Percentiles rank a stretch among this genome's conserved stretches.
Conservation (phyloP, 2,888 invertebrate genomes). For the Lamellibrachia satsuma region DNA sequence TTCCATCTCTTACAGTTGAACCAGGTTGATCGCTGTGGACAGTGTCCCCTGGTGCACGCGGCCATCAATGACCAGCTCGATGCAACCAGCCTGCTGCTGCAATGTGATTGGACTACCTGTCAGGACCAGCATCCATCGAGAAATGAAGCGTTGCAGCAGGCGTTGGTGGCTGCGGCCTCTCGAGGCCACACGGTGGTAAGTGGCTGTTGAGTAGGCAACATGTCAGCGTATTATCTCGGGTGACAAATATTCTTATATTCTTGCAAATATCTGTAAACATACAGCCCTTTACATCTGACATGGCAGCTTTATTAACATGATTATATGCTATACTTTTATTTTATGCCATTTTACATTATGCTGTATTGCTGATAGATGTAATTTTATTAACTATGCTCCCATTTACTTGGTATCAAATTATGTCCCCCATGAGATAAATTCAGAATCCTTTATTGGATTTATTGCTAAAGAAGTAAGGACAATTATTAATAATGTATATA, state of each 20-base stretch:
- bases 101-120: constrained; percentile 79
- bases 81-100: constrained; percentile 86
- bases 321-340: no score
- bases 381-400: no score
- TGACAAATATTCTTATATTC: background rate
- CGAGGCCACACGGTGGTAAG: background rate
- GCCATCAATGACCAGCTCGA: constrained; percentile 87
- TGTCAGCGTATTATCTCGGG: no score
- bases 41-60: constrained; percentile 86
- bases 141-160: constrained; percentile 84
- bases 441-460: no score
- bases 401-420: no score
- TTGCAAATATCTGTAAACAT: background rate
- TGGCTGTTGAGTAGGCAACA: background rate
- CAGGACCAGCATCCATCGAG: constrained; percentile 56
- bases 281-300: no score
- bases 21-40: constrained; percentile 61
- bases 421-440: no score
- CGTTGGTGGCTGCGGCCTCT: constrained; percentile 82
- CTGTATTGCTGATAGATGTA: no score
- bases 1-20: constrained; percentile 54
- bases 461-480: no score
- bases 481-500: no score
- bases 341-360: no score
- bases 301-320: no score